Conservation (phyloP, 2,113 vertebrate species). For the Stigmatopora nigra region DNA sequence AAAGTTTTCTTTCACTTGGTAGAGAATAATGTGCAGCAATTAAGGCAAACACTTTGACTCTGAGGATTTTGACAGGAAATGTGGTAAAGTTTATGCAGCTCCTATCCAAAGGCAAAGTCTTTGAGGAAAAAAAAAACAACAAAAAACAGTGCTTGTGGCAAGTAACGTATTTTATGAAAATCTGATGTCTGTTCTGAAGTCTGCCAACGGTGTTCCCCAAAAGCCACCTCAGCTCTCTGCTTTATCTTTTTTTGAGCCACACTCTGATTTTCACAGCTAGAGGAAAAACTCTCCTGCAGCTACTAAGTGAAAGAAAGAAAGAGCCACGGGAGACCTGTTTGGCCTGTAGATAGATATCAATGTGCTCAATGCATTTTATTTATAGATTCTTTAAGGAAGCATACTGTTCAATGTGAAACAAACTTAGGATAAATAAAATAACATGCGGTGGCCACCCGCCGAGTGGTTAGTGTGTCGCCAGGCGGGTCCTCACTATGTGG, state of each 20-base stretch:
- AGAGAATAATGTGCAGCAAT: constrained; percentile 41
- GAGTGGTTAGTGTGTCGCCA: too few relatives aligned
- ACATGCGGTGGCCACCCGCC: neutral
- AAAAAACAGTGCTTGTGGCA: constrained; percentile 14
- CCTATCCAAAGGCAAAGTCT: too few relatives aligned
- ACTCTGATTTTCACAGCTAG: constrained; percentile 29
- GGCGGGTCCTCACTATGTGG: too few relatives aligned
- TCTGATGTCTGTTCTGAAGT: constrained; percentile 20
- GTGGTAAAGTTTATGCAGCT: constrained; percentile 37
- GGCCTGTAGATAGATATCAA: constrained; percentile 25
- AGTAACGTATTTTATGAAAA: constrained; percentile 16
- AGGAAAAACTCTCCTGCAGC: constrained; percentile 26
- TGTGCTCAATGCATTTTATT: constrained; percentile 15
- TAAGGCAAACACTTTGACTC: constrained; percentile 49
- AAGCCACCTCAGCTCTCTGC: constrained; percentile 25
- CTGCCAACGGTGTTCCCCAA: constrained; percentile 19
- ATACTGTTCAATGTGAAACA: too few relatives aligned
- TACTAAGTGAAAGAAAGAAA: constrained; percentile 14
- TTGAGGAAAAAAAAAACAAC: neutral
- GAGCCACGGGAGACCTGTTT: constrained; percentile 17
- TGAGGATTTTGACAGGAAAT: constrained; percentile 39
- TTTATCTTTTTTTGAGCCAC: constrained; percentile 28
- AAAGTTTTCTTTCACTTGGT: neutral
- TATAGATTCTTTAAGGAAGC: constrained; percentile 13
- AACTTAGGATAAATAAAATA: constrained; percentile 4